A percentile compares a stretch with the other conserved stretches of the same genome.
Conservation (phyloP, 2,888 invertebrate species). For the Drosophila trichaetosa region DNA sequence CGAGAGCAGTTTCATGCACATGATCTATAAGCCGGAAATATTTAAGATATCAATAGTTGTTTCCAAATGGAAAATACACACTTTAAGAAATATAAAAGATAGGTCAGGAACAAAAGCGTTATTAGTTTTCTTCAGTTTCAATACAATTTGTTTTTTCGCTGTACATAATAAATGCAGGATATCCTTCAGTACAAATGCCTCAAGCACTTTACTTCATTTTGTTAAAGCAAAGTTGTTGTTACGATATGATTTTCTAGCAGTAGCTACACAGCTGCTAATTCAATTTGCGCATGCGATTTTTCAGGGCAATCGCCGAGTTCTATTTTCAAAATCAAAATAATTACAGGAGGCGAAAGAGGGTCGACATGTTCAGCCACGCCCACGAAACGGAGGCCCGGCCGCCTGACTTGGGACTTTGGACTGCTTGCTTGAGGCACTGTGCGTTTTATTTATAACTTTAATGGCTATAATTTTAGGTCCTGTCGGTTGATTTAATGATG, state of each 20-base stretch:
- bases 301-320: slow-evolving; percentile 22
- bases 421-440: slow-evolving; percentile 20
- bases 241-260: slow-evolving; percentile 26
- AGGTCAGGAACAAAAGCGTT: neutral
- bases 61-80: neutral
- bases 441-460: slow-evolving; percentile 78
- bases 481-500: slow-evolving; percentile 79
- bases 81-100: neutral
- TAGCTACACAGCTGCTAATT: slow-evolving; percentile 44
- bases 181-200: neutral
- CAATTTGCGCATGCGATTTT: slow-evolving; percentile 65
- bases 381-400: slow-evolving; percentile 49
- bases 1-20: neutral
- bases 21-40: neutral
- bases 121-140: neutral
- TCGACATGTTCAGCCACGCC: slow-evolving; percentile 57
- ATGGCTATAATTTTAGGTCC: slow-evolving; percentile 77
- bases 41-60: neutral
- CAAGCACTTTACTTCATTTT: neutral
- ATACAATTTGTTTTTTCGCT: no score
- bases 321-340: slow-evolving; percentile 72
- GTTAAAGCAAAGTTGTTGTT: neutral
- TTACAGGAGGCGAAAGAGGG: slow-evolving; percentile 51
- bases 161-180: neutral
- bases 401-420: neutral